Conservation (phyloP, 1,140 invertebrate species). For the Probaryconus sp. region DNA sequence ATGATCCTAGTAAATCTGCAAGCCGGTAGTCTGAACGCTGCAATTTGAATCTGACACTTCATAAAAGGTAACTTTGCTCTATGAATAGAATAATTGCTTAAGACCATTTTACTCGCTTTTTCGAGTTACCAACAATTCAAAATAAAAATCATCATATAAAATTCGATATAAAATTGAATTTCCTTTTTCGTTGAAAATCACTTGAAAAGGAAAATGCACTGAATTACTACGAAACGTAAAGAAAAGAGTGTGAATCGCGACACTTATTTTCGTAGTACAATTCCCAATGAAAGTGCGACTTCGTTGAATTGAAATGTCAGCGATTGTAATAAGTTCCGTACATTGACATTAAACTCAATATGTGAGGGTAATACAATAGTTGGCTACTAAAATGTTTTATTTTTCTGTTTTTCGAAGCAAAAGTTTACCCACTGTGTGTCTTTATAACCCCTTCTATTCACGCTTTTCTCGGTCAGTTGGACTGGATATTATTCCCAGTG, state of each 20-base stretch:
- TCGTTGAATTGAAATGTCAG: no score
- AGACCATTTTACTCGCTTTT: not conserved
- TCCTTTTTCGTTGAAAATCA: no score
- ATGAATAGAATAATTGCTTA: not conserved
- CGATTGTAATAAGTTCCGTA: no score
- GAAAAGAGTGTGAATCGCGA: no score
- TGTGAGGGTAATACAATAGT: slow-evolving; percentile 11
- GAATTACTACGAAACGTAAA: no score
- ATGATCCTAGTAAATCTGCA: slow-evolving; percentile 64
- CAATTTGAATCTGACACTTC: slow-evolving; percentile 42
- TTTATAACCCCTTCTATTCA: slow-evolving; percentile 43
- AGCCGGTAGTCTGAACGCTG: slow-evolving; percentile 52
- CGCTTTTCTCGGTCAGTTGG: slow-evolving; percentile 45
- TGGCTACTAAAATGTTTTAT: slow-evolving; percentile 19
- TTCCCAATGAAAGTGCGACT: no score
- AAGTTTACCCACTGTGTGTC: slow-evolving; percentile 28
- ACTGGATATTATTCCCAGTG: slow-evolving; percentile 47
- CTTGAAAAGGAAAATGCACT: no score
- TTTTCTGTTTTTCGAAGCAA: slow-evolving; percentile 12
- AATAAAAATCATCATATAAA: no score
- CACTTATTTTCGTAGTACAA: no score
- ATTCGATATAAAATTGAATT: no score
- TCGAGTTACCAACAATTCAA: no score
- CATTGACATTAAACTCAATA: slow-evolving; percentile 6
- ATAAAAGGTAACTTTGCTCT: slow-evolving; percentile 3